Conservation (phyloP, 2,113 vertebrate genomes). For the Campylorhamphus procurvoides region DNA sequence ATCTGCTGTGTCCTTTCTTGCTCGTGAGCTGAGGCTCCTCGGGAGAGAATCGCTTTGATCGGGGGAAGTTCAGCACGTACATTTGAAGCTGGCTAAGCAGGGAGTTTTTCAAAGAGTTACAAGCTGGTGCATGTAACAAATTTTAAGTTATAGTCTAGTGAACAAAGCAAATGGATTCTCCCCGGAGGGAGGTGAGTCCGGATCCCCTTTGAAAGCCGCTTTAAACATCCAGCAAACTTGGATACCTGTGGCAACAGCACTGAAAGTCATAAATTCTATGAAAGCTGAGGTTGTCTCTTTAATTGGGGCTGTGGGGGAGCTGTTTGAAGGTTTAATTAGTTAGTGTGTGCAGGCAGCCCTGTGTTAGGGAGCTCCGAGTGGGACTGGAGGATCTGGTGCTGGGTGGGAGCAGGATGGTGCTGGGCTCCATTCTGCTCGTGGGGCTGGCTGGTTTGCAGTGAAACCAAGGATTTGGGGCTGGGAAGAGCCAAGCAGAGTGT, state of each 20-base stretch:
- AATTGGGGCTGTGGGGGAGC: slow-evolving; percentile 27
- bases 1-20: neutral
- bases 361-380: fast-evolving
- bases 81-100: slow-evolving; percentile 31
- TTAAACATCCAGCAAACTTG: slow-evolving; percentile 5
- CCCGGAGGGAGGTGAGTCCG: slow-evolving; percentile 36
- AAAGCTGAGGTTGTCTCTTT: slow-evolving; percentile 25
- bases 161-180: slow-evolving; percentile 55
- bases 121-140: slow-evolving; percentile 57
- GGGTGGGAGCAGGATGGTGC: neutral
- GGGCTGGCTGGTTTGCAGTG: neutral
- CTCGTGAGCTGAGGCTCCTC: neutral
- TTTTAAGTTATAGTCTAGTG: slow-evolving; percentile 23
- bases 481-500: neutral
- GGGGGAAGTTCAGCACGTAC: neutral
- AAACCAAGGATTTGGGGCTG: neutral
- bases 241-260: slow-evolving; percentile 60
- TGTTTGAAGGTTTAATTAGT: slow-evolving; percentile 38
- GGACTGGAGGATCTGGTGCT: neutral
- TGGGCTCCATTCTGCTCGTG: neutral
- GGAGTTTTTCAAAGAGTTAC: slow-evolving; percentile 49
- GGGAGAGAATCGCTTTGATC: slow-evolving; percentile 49
- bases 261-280: slow-evolving; percentile 41
- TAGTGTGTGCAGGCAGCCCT: neutral
- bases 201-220: slow-evolving; percentile 53